These are phyloP conservation scores for Cirrhinus molitorella DNA, from an alignment of 2,797 vertebrate species.

Conservation along the genomic window DNA sequence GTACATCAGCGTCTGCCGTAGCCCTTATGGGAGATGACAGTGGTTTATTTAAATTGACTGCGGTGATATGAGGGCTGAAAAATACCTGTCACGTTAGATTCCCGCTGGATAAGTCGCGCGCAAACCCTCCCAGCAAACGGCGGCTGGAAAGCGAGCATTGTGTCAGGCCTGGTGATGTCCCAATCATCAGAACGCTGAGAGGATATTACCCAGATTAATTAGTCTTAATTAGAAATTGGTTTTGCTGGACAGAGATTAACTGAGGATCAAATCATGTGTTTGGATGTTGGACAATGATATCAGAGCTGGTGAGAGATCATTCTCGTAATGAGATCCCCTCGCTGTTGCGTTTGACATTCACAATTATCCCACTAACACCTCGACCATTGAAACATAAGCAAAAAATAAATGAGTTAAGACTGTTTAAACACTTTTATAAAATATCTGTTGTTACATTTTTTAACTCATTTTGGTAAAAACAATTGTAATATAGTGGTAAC, in stretches of 20 bases:
- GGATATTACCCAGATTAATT: constrained; percentile 80
- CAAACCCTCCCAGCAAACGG: constrained; percentile 67
- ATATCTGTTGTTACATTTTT: background rate
- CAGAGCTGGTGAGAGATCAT: constrained; percentile 35
- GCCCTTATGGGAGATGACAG: constrained; percentile 80
- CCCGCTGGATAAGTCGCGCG: constrained; percentile 59
- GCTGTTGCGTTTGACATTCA: constrained; percentile 8
- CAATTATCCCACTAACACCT: background rate
- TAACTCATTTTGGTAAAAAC: background rate
- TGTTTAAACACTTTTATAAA: background rate
- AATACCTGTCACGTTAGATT: constrained; percentile 79
- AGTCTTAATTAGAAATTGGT: constrained; percentile 75
- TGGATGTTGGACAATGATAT: constrained; percentile 46
- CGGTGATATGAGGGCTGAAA: constrained; percentile 74
- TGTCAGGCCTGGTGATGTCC: constrained; percentile 70
- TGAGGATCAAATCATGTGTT: constrained; percentile 63
- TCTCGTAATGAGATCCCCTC: constrained; percentile 25
- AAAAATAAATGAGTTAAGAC: background rate
- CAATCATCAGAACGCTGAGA: constrained; percentile 76
- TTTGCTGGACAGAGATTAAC: constrained; percentile 75
- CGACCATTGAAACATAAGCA: background rate
- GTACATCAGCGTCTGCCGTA: constrained; percentile 65
- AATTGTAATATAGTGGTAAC: background rate
- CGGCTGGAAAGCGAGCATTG: constrained; percentile 67
- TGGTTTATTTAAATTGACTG: constrained; percentile 83